Conservation (phyloP, 2,797 vertebrate species). For the Labroides dimidiatus region DNA sequence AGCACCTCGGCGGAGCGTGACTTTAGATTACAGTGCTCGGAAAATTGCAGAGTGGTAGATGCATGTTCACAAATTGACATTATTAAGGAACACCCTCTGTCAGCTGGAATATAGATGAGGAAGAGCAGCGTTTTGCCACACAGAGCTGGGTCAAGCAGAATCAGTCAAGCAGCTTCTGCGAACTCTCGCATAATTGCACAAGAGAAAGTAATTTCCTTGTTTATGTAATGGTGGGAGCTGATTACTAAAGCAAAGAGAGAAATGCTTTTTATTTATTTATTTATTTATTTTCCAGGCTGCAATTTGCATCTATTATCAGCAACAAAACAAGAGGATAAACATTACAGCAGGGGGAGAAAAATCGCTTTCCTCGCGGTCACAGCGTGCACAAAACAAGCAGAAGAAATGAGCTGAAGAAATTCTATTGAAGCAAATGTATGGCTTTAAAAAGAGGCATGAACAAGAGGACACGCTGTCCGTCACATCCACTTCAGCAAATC, state of each 20-base stretch:
- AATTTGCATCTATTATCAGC: constrained; percentile 67
- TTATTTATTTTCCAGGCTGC: constrained; percentile 33
- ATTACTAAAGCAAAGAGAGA: constrained; percentile 62
- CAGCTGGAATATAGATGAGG: constrained; percentile 69
- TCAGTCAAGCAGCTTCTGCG: constrained; percentile 44
- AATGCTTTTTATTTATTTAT: constrained; percentile 11
- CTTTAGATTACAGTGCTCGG: constrained; percentile 38
- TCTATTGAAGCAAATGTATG: constrained; percentile 58
- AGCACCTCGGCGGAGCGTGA: constrained; percentile 36
- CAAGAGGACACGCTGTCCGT: constrained; percentile 51
- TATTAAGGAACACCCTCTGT: constrained; percentile 60
- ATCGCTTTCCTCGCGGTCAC: constrained; percentile 21
- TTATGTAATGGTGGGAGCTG: constrained; percentile 56
- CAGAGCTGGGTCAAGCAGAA: constrained; percentile 57
- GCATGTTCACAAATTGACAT: constrained; percentile 68
- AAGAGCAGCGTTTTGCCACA: constrained; percentile 55
- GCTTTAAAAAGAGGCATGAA: constrained; percentile 66
- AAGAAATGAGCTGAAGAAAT: constrained; percentile 25
- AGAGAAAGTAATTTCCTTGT: constrained; percentile 57
- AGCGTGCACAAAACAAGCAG: constrained; percentile 13
- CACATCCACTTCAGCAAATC: constrained; percentile 73
- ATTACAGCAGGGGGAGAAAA: constrained; percentile 18
- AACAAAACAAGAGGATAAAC: constrained; percentile 50
- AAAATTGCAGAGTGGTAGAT: constrained; percentile 50
- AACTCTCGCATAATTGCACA: constrained; percentile 52